These are phyloP conservation scores for Polydesmus complanatus DNA, from an alignment of 2,888 invertebrate species.

Conservation along the genomic window DNA sequence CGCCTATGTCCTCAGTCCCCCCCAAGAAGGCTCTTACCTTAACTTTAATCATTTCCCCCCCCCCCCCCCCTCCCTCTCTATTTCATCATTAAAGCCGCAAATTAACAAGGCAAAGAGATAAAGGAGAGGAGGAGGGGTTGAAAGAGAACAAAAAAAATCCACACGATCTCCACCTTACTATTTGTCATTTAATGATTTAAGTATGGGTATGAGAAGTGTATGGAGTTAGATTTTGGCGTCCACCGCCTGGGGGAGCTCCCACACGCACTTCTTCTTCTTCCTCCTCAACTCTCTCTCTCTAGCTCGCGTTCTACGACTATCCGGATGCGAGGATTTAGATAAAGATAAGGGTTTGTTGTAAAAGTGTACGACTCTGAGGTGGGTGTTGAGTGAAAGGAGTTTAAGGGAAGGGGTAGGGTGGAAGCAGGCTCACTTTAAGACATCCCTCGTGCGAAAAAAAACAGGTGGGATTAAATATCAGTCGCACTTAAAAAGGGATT, in stretches of 20 bases:
- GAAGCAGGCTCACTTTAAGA: neutral
- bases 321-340: neutral
- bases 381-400: too few species aligned
- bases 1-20: too few species aligned
- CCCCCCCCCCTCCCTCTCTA: neutral
- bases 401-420: neutral
- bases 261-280: too few species aligned
- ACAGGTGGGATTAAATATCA: neutral
- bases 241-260: neutral
- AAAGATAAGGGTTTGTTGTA: neutral
- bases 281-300: neutral
- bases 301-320: neutral
- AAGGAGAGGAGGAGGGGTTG: neutral
- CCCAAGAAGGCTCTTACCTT: neutral
- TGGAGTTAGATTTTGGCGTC: too few species aligned
- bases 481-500: neutral
- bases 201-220: too few species aligned
- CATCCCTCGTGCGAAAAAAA: neutral
- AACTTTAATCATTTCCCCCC: neutral
- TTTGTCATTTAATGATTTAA: too few species aligned
- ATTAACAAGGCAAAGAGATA: neutral
- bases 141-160: too few species aligned
- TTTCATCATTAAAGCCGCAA: neutral
- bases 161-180: too few species aligned
- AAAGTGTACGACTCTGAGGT: neutral